These are phyloP conservation scores for Neuroterus valhalla DNA, from an alignment of 1,140 invertebrate genomes.

Conservation along the genomic window DNA sequence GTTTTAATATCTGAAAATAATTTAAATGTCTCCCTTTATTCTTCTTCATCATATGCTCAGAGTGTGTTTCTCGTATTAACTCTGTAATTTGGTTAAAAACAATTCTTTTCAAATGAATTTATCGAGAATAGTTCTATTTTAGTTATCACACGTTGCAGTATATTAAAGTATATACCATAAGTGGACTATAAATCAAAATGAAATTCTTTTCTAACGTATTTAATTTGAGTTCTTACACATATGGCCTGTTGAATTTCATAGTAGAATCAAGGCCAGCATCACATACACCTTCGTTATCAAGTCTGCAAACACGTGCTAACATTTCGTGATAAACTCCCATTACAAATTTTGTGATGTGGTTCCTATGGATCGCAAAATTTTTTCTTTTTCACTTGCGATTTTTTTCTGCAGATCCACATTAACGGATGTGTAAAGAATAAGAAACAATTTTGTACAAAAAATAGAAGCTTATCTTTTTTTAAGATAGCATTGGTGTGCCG, in stretches of 20 bases:
- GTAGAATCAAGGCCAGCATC: constrained; percentile 4
- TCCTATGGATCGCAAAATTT: not conserved
- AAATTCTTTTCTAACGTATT: constrained; percentile 17
- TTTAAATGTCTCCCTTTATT: not conserved
- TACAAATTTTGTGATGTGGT: not conserved
- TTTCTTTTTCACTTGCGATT: not conserved
- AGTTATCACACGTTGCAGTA: not conserved
- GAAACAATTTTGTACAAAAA: not conserved
- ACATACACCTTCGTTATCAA: constrained; percentile 20
- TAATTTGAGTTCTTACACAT: constrained; percentile 27
- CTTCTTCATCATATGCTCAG: too few relatives aligned
- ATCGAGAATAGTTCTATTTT: too few relatives aligned
- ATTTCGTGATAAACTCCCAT: not conserved
- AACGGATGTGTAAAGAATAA: not conserved
- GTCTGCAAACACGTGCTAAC: constrained; percentile 8
- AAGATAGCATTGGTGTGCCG: constrained; percentile 2
- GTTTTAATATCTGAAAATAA: not conserved
- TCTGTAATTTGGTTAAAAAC: too few relatives aligned
- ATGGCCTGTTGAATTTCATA: constrained; percentile 18
- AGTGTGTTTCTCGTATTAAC: too few relatives aligned
- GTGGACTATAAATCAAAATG: constrained; percentile 14
- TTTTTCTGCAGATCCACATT: not conserved
- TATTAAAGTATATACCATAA: not conserved
- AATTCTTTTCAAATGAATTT: too few relatives aligned
- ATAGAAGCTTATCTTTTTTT: constrained; percentile 24